Conservation (phyloP, 2,113 vertebrate genomes). For the Nesogale talazaci region DNA sequence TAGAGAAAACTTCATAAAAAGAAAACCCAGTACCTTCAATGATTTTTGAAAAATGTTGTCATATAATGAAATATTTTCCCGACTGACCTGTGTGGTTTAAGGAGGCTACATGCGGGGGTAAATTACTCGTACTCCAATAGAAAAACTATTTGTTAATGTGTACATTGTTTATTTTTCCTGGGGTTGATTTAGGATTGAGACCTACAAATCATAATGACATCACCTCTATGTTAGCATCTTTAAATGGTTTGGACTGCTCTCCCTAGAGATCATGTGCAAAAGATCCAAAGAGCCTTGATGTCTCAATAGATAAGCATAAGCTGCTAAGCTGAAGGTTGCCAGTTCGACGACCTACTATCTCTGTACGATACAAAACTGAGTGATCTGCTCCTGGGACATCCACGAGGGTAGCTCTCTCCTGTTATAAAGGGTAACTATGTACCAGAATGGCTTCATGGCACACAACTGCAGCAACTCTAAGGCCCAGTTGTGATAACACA, state of each 20-base stretch:
- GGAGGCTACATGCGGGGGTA: neutral
- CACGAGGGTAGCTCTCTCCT: neutral
- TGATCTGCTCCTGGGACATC: neutral
- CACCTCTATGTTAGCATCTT: neutral
- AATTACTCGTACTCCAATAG: neutral
- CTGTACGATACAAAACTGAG: neutral
- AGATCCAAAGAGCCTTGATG: neutral
- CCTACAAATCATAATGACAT: neutral
- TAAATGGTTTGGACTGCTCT: neutral
- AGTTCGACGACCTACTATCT: neutral
- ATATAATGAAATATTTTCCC: neutral
- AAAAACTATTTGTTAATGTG: neutral
- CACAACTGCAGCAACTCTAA: too few relatives aligned
- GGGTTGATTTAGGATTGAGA: neutral
- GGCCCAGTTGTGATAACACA: too few relatives aligned
- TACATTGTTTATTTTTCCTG: neutral
- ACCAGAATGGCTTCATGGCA: too few relatives aligned
- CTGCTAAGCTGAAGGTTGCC: neutral
- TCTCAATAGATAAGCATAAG: neutral
- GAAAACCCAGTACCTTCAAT: neutral
- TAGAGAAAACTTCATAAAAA: neutral
- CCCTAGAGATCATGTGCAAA: neutral
- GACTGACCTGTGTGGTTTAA: neutral
- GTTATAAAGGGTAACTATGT: neutral
- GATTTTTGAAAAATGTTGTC: neutral